Evolutionary conservation across 1,140 invertebrate species (phyloP).

Genomic region (Drosophila lini): DNA sequence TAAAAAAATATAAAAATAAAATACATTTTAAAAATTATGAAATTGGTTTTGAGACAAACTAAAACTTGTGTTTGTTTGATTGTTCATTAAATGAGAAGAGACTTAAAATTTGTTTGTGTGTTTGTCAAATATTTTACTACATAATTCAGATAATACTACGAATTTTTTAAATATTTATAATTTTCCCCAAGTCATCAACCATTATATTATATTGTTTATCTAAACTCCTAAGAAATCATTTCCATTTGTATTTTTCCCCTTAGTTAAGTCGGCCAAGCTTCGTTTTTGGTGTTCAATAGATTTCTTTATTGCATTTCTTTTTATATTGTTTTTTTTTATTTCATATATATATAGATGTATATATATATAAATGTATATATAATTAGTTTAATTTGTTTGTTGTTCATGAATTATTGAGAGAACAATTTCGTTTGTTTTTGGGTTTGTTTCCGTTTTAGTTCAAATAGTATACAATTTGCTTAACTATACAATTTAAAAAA

Average conservation of each 20-base stretch:
- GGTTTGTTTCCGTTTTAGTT: slow-evolving; percentile 41
- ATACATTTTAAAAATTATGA: too few relatives aligned
- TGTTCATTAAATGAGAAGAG: too few relatives aligned
- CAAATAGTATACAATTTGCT: slow-evolving; percentile 81
- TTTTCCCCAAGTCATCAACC: background rate
- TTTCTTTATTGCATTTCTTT: slow-evolving; percentile 76
- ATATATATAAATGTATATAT: slow-evolving; percentile 64
- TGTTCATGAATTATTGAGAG: slow-evolving; percentile 80
- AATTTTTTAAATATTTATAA: too few relatives aligned
- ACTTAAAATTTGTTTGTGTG: too few relatives aligned
- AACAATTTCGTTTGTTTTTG: slow-evolving; percentile 57
- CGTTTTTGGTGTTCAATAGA: slow-evolving; percentile 73
- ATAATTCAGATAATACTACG: too few relatives aligned
- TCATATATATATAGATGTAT: slow-evolving; percentile 51
- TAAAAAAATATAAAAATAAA: too few relatives aligned
- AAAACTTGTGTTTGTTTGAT: too few relatives aligned
- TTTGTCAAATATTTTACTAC: too few relatives aligned
- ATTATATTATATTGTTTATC: background rate
- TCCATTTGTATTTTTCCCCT: background rate
- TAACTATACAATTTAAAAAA: slow-evolving; percentile 81
- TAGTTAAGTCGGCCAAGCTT: background rate
- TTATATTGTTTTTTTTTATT: slow-evolving; percentile 30
- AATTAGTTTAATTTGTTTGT: slow-evolving; percentile 67
- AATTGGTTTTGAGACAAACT: too few relatives aligned
- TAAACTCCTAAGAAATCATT: background rate